These are phyloP conservation scores for Heterotilapia buettikoferi DNA, from an alignment of 2,113 vertebrate species.

Conservation along the genomic window DNA sequence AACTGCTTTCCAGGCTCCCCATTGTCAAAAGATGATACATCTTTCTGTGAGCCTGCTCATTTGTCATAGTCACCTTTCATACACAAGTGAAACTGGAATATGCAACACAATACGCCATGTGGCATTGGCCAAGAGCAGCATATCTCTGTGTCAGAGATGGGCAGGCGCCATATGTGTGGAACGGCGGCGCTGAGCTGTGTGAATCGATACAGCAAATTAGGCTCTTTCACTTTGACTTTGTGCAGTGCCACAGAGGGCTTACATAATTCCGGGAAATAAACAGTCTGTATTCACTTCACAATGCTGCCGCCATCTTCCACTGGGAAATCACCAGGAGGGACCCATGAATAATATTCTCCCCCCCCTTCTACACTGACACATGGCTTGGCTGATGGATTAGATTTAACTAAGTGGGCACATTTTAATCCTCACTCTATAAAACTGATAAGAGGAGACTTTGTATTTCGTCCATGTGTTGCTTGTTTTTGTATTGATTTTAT, in stretches of 20 bases:
- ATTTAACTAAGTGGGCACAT: slow-evolving; percentile 55
- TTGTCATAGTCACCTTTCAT: slow-evolving; percentile 62
- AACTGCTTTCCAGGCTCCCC: not conserved
- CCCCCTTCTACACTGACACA: slow-evolving; percentile 5
- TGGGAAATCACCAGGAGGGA: slow-evolving; percentile 65
- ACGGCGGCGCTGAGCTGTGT: slow-evolving; percentile 3
- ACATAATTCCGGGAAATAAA: slow-evolving; percentile 60
- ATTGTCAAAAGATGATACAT: slow-evolving; percentile 34
- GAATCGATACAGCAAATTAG: slow-evolving; percentile 58
- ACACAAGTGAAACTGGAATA: slow-evolving; percentile 62
- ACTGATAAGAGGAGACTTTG: slow-evolving; percentile 21
- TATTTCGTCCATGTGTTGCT: not conserved
- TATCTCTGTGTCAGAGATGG: slow-evolving; percentile 28
- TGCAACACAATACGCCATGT: slow-evolving; percentile 40
- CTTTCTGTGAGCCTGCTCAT: slow-evolving; percentile 38
- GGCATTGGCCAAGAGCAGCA: slow-evolving; percentile 12
- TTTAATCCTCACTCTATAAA: slow-evolving; percentile 17
- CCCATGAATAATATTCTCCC: slow-evolving; percentile 59
- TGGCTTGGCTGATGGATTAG: slow-evolving; percentile 55
- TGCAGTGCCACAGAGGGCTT: slow-evolving; percentile 46
- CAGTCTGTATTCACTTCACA: slow-evolving; percentile 66
- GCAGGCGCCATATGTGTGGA: slow-evolving; percentile 37
- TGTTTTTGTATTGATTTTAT: slow-evolving; percentile 39
- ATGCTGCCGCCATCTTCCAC: slow-evolving; percentile 44
- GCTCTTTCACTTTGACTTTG: slow-evolving; percentile 59